A percentile compares a stretch with the other conserved stretches of the same genome.
Conservation (phyloP, 2,113 vertebrate genomes). For the Labrus mixtus region DNA sequence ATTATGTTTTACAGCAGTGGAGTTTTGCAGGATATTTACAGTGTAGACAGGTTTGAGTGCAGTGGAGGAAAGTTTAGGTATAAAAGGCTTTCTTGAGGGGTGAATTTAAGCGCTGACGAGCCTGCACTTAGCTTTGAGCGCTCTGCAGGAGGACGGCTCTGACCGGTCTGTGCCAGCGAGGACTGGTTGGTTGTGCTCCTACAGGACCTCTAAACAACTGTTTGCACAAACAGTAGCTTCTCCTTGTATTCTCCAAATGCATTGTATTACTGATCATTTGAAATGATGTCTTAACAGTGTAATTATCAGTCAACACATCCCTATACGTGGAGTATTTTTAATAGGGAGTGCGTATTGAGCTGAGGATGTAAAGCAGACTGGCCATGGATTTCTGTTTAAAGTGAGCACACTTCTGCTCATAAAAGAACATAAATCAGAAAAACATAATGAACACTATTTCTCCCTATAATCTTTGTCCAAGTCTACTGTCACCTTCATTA, state of each 20-base stretch:
- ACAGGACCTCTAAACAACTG: conserved; percentile 11
- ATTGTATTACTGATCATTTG: background rate
- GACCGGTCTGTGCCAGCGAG: conserved; percentile 16
- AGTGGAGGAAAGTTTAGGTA: background rate
- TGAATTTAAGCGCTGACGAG: conserved; percentile 7
- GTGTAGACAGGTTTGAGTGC: conserved; percentile 12
- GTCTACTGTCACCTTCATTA: background rate
- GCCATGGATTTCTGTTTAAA: too few species aligned
- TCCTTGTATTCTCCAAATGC: too few species aligned
- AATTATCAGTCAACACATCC: too few species aligned
- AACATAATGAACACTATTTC: too few species aligned
- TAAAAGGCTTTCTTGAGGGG: conserved; percentile 26
- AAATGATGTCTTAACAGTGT: too few species aligned
- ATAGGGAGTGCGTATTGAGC: too few species aligned
- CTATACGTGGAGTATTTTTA: too few species aligned
- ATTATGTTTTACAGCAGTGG: conserved; percentile 40
- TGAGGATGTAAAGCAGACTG: too few species aligned
- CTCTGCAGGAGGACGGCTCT: conserved; percentile 17
- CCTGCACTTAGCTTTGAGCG: conserved; percentile 24
- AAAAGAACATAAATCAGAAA: too few species aligned
- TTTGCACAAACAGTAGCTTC: conserved; percentile 1
- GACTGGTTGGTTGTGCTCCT: background rate
- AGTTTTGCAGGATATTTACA: conserved; percentile 30
- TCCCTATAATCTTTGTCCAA: too few species aligned
- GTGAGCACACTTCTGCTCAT: too few species aligned